These are phyloP conservation scores for Protaetia brevitarsis DNA, from an alignment of 1,140 invertebrate genomes.

Conservation along the genomic window DNA sequence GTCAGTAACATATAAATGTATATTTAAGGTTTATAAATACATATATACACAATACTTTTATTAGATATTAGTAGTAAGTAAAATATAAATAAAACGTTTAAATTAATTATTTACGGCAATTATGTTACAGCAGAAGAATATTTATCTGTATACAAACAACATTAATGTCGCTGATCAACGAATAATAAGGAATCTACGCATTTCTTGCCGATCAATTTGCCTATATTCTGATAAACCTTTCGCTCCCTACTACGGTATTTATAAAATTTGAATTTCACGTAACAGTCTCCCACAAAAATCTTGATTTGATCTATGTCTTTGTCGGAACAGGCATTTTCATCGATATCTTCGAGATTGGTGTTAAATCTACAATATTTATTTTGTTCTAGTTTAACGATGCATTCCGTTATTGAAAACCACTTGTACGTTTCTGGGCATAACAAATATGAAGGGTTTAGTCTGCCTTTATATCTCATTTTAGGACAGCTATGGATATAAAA, in stretches of 20 bases:
- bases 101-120: not conserved
- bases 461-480: conserved; percentile 97
- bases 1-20: too few species aligned
- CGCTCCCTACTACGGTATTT: conserved; percentile 39
- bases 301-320: conserved; percentile 50
- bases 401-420: conserved; percentile 75
- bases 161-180: conserved; percentile 11
- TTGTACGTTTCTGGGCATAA: conserved; percentile 90
- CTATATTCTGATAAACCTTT: conserved; percentile 56
- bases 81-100: not conserved
- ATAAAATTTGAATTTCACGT: conserved; percentile 32
- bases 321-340: conserved; percentile 52
- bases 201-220: conserved; percentile 62
- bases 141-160: not conserved
- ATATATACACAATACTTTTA: too few species aligned
- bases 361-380: conserved; percentile 66
- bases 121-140: not conserved
- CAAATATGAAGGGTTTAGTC: conserved; percentile 83
- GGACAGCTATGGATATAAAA: conserved; percentile 96
- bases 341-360: conserved; percentile 51
- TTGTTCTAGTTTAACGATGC: conserved; percentile 60
- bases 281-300: conserved; percentile 30
- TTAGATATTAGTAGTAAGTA: not conserved
- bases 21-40: too few species aligned
- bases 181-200: conserved; percentile 43